A percentile compares a stretch with the other conserved stretches of the same genome.
These are phyloP conservation scores for Pilophorus perplexus DNA, from an alignment of 2,888 invertebrate species.

Conservation along the genomic window DNA sequence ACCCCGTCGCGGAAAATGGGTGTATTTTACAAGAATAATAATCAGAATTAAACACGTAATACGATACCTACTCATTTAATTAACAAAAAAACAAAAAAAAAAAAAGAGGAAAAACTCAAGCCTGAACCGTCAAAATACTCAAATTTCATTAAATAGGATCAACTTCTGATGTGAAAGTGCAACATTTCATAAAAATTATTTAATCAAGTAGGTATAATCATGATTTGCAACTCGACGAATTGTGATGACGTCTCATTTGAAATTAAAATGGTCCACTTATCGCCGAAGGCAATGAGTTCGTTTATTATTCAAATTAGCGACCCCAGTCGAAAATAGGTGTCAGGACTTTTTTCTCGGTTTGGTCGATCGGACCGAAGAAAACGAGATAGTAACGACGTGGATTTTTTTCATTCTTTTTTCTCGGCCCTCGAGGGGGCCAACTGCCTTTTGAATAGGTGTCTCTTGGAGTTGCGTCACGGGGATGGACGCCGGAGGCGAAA, in stretches of 20 bases:
- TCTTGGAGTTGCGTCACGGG: not conserved
- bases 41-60: no score
- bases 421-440: not conserved
- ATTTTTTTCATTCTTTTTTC: not conserved
- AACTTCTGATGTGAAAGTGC: no score
- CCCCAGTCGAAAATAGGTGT: constrained; percentile 17
- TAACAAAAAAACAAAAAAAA: no score
- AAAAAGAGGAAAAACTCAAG: no score
- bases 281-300: not conserved
- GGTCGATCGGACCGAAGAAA: not conserved
- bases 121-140: no score
- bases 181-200: no score
- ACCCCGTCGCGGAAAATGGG: no score
- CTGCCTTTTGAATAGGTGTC: not conserved
- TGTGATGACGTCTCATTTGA: not conserved
- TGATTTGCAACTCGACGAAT: no score
- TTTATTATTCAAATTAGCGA: constrained; percentile 28
- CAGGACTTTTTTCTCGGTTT: constrained; percentile 7
- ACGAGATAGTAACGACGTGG: not conserved
- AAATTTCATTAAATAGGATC: no score
- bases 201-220: no score
- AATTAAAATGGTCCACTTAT: not conserved
- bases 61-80: no score
- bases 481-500: not conserved
- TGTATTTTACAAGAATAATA: no score